Base-by-base conservation (phyloP, 2,797 vertebrate genomes). In the Cyprinella venusta region DNA sequence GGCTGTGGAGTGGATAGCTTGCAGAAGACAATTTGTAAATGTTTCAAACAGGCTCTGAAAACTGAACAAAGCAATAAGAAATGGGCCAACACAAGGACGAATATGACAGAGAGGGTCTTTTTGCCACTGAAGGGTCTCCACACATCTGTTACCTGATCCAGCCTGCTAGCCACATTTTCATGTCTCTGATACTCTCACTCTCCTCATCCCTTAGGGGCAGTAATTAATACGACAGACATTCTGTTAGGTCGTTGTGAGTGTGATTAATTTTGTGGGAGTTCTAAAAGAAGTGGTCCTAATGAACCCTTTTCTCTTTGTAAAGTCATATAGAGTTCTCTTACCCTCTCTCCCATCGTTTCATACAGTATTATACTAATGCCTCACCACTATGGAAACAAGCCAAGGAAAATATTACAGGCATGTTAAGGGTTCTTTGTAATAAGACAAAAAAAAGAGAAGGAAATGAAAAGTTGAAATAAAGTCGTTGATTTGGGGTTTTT, bases 171-270 rank as follows among this genome's bases (percentile, higher is more conserved):
- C 79, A 81, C 8, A 77, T 68, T 76, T 80, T 86, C 18, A 52
- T 76, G 68, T 70, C 71, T 82, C 67, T 33, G 24, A 67, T 64
- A 64, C 68, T 67, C 50, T 65, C 64, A 76, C 71, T 79, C 79
- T 61, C 48, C 40, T 61, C 63, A 64, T 50, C 21, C 69, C 78
- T 81, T 30, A 48, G 5, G 45, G 74, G 79, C 71, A 69, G 84
- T 89, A 84, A 85, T 88, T 86, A 85, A 85, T 81, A 71, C 85
- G 67, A 88, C 63, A 80, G 84, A 86, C 80, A 79, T 65, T 85
- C 54, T 85, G 82, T 85, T 85, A 85, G 82, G 78, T 76, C 48
- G 64, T 86, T 80, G 50, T 45, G 52, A 4, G 19, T 42, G 70
- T 75, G 63, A 84, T 79, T 86, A 70, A 86, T 86, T 81, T 84